Conservation (phyloP, 2,888 invertebrate species). For the Deilephila porcellus region DNA sequence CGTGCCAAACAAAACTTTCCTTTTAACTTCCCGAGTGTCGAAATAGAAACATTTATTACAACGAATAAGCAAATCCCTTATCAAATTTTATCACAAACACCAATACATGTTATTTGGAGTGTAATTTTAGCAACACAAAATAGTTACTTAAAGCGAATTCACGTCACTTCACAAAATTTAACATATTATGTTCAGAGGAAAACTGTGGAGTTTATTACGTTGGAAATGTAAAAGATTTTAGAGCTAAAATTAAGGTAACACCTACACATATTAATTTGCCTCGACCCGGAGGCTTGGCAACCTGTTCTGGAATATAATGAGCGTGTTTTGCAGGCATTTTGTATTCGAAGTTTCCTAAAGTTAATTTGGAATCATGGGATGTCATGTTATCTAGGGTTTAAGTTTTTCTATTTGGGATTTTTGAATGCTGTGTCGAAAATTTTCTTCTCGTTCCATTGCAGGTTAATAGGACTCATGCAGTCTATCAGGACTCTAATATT, state of each 20-base stretch:
- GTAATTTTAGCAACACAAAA: background rate
- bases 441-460: too few species aligned
- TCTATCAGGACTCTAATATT: too few species aligned
- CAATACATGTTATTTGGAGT: too few species aligned
- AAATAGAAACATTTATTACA: too few species aligned
- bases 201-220: constrained; percentile 37
- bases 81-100: too few species aligned
- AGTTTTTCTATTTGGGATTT: too few species aligned
- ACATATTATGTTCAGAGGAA: constrained; percentile 28
- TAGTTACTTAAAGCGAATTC: background rate
- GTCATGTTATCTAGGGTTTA: too few species aligned
- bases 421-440: too few species aligned
- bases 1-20: too few species aligned
- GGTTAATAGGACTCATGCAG: too few species aligned
- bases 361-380: background rate
- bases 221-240: constrained; percentile 30
- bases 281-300: constrained; percentile 1
- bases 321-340: constrained; percentile 1
- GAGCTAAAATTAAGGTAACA: constrained; percentile 27
- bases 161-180: constrained; percentile 16
- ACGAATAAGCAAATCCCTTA: too few species aligned
- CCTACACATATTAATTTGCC: constrained; percentile 18
- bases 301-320: background rate
- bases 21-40: too few species aligned
- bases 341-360: background rate